A percentile compares a stretch with the other conserved stretches of the same genome.
These are phyloP conservation scores for Atrichornis clamosus DNA, from an alignment of 2,113 vertebrate genomes.

Conservation along the genomic window DNA sequence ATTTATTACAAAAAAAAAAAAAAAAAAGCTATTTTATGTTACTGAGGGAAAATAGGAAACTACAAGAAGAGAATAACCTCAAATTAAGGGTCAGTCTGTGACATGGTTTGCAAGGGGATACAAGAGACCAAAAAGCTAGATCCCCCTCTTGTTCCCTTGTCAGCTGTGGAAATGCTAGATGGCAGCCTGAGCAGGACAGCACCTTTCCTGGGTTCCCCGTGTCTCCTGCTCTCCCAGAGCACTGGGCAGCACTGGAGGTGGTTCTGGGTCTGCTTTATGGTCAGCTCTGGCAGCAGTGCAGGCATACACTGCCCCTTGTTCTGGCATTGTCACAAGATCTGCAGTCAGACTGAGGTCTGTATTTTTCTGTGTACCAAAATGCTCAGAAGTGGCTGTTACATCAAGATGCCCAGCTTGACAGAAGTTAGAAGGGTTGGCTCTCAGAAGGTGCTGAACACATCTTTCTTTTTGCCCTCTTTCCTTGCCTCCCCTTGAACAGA, in stretches of 20 bases:
- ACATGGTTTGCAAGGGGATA: neutral
- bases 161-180: neutral
- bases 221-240: neutral
- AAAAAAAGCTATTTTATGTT: neutral
- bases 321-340: neutral
- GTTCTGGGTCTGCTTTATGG: neutral
- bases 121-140: neutral
- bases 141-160: neutral
- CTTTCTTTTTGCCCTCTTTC: neutral
- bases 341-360: neutral
- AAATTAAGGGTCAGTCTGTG: neutral
- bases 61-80: neutral
- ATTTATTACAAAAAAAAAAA: neutral
- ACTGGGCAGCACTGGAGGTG: neutral
- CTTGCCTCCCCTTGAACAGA: neutral
- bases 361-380: neutral
- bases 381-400: neutral
- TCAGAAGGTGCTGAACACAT: neutral
- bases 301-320: rapidly evolving
- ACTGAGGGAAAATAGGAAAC: neutral
- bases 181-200: neutral
- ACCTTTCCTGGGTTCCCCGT: rapidly evolving
- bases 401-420: neutral
- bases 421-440: neutral
- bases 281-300: neutral